Evolutionary conservation across 2,797 vertebrate genomes (phyloP), one percentile per base, ranked within the genome.

Genomic region (Tragopan temminckii): DNA sequence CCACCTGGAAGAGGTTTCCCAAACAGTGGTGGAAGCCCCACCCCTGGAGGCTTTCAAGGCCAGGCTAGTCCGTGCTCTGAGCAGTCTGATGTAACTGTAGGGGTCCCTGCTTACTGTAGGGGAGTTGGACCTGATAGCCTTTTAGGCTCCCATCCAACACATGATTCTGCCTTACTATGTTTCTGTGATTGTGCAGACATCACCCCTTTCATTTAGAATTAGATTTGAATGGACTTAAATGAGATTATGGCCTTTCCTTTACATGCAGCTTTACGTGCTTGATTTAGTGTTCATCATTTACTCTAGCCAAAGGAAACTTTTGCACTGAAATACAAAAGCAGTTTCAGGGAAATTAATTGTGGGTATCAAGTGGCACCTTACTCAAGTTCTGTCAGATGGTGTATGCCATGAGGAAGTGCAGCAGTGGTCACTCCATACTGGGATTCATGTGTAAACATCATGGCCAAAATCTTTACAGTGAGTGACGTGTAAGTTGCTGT

Each of bases 381-480:
- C 6, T 12, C 0, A 1, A 57, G 18, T 12, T 79, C 53, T 38
- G 16, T 21, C 7, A 62, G 25, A 11, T 20, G 48, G 27, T 63
- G n/a, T 8, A 6, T 64, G 27, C 10, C 16, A 1, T 18, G 33
- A 71, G 19, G 5, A 18, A 50, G 33, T 24, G 42, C 14, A 55
- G 27, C 74, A 76, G 48, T 0, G 2, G n/a, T 3, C 15, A 38
- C 42, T 33, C 43, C 38, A 53, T 70, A 31, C 27, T 74, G 0
- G 0, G 16, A 57, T 59, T 11, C 58, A n/a, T 38, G 57, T 33
- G 11, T 67, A 55, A 67, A 18, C 25, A 13, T 7, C 2, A 0
- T 33, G 64, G 59, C 16, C 33, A 57, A 68, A 64, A 29, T 52
- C 35, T 14, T 27, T 42, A 17, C 14, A 2, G 4, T 58, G 53